Percentiles rank a stretch among this genome's conserved stretches.
Conservation (phyloP, 2,888 invertebrate species). For the Poecilus cupreus region DNA sequence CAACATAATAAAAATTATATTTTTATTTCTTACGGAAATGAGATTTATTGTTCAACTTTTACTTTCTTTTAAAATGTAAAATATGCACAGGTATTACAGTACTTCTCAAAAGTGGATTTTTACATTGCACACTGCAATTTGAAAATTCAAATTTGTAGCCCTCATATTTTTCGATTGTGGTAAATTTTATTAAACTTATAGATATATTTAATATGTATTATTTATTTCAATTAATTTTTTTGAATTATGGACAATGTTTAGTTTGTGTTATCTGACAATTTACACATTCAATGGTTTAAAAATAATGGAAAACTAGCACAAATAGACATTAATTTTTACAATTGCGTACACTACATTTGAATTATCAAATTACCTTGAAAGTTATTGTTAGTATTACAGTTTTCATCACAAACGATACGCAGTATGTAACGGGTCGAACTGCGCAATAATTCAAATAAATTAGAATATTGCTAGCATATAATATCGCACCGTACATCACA, state of each 20-base stretch:
- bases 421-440: background rate
- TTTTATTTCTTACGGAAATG: constrained; percentile 17
- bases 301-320: no score
- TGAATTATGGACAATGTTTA: no score
- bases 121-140: no score
- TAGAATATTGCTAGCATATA: constrained; percentile 15
- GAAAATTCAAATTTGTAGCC: no score
- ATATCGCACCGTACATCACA: constrained; percentile 12
- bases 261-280: no score
- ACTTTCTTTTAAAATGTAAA: constrained; percentile 20
- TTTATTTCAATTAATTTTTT: no score
- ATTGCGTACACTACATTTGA: background rate
- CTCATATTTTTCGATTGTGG: no score
- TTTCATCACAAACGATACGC: constrained; percentile 11
- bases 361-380: constrained; percentile 7
- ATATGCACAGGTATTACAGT: background rate
- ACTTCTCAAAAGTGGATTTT: constrained; percentile 8
- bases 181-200: no score
- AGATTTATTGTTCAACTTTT: constrained; percentile 43
- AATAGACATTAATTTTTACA: background rate
- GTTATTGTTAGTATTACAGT: background rate
- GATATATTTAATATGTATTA: no score
- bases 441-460: constrained; percentile 30
- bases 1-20: constrained; percentile 30
- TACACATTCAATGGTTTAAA: no score